A percentile compares a stretch with the other conserved stretches of the same genome.
These are phyloP conservation scores for Delia radicum DNA, from an alignment of 1,140 invertebrate genomes.

Conservation along the genomic window DNA sequence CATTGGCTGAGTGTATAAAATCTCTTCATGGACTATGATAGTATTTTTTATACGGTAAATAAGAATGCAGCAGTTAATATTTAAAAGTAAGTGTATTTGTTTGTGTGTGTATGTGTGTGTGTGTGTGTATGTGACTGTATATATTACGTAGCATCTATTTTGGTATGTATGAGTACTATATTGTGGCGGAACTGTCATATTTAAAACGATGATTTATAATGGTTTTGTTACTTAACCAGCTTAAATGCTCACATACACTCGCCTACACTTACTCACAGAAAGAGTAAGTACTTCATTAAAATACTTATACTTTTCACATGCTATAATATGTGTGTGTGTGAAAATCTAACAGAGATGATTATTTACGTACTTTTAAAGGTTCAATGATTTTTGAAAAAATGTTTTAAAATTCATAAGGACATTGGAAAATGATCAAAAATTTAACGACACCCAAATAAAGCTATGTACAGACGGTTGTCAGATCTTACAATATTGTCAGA, in stretches of 20 bases:
- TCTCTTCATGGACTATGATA: neutral
- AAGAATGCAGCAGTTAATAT: neutral
- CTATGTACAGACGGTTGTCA: too few species aligned
- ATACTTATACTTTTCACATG: too few species aligned
- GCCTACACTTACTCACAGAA: neutral
- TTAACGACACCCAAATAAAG: too few species aligned
- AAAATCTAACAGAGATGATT: too few species aligned
- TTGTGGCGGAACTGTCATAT: neutral
- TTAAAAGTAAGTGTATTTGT: neutral
- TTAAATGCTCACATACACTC: neutral
- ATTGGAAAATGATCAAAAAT: too few species aligned
- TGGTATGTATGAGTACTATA: neutral
- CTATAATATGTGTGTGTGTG: too few species aligned
- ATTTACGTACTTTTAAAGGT: too few species aligned
- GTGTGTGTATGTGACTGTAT: neutral
- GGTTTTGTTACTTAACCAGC: conserved; percentile 4
- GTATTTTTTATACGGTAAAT: neutral
- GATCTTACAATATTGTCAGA: too few species aligned
- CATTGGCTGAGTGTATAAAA: too few species aligned
- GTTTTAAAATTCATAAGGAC: too few species aligned
- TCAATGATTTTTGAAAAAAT: too few species aligned
- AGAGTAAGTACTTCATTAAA: too few species aligned
- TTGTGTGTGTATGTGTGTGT: neutral
- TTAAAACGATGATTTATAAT: conserved; percentile 5
- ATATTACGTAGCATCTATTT: neutral